Evolutionary conservation across 2,113 vertebrate genomes (phyloP), one percentile per base, ranked within the genome.

Genomic region (Toxotes chatareus): DNA sequence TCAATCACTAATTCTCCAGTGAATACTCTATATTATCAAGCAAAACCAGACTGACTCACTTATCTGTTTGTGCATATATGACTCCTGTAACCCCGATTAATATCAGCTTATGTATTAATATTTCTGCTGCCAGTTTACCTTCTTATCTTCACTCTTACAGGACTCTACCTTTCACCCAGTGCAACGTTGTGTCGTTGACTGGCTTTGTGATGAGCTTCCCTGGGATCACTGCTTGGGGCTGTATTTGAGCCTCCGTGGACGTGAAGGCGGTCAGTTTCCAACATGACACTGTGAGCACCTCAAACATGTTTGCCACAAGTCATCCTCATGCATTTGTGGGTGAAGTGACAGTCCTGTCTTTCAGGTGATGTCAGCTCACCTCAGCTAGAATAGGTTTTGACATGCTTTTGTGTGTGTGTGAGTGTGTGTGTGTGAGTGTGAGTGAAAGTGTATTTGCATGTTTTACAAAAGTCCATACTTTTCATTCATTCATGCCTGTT

Each of bases 341-440:
- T 88, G 88, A 92, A 84, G 79, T 93, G 93, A 94, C 93, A 92
- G 85, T 47, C 68, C 1, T 44, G 72, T 83, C 82, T 82, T 82
- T 80, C 68, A 79, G 80, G 77, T 86, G 84, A 79, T 93, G 86
- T 92, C 89, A 88, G 69, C 78, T 88, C 67, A 82, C 66, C 67
- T 84, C 70, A 61, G 70, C 71, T 61, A 47, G 40, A 81, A 85
- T 74, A 59, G 23, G 66, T 85, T 84, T 82, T 23, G 46, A 34
- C 60, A 51, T 75, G 68, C 60, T 44, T 11, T 66, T 23, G 40
- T 74, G 44, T 62, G 69, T 62, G 56, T 23, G 21, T 23, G 40
- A 72, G 44, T 62, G 73, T 62, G 56, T 23, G 21, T 23, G 40
- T 74, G 44, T 62, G 69, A 59, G 56, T 23, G 21, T n/a, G 62